Evolutionary conservation across 2,888 invertebrate species (phyloP), one percentile per base, ranked within the genome.

Genomic region (Drosophila percnosoma): DNA sequence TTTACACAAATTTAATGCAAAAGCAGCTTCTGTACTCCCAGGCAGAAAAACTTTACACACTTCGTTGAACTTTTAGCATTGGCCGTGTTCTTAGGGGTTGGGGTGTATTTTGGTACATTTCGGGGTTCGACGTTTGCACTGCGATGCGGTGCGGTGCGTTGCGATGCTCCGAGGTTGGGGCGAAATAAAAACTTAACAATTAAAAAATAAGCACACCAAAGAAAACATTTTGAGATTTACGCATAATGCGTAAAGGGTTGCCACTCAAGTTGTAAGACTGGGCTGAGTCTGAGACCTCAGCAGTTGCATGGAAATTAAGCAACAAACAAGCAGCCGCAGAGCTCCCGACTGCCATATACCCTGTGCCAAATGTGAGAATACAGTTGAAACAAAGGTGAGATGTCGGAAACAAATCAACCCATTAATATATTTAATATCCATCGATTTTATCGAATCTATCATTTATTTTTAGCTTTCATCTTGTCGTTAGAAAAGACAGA

Each of bases 1-100:
- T 90, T 91, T 91, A 91, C 91, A 91, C 91, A 87, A 85, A 85
- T 90, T 89, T 89, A 87, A 89, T 89, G 85, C 85, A 75, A 83
- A 89, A 89, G 89, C 89, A 73, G 83, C 84, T 87, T 66, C 72
- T 63, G 76, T 58, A 53, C 68, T 59, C 45, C 63, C 64, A 59
- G 58, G 62, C 71, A 64, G 62, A 75, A 78, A 80, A 91, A 88
- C 83, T 89, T 91, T 90, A 90, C 84, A 83, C 91, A 91, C 91
- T 92, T 90, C 82, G 91, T 81, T 91, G 83, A 88, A 87, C 89
- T 86, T 88, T 84, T 76, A 73, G 65, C 80, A 72, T 65, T 73
- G 73, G 72, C 67, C 34, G 68, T 63, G 66, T 54, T 60, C 61
- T 42, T 53, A 54, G 51, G 53, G 76, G 62, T 55, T 53, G 58